Percentiles rank a stretch among this genome's conserved stretches.
Conservation (phyloP, 1,140 invertebrate genomes). For the Drosophila cardini region DNA sequence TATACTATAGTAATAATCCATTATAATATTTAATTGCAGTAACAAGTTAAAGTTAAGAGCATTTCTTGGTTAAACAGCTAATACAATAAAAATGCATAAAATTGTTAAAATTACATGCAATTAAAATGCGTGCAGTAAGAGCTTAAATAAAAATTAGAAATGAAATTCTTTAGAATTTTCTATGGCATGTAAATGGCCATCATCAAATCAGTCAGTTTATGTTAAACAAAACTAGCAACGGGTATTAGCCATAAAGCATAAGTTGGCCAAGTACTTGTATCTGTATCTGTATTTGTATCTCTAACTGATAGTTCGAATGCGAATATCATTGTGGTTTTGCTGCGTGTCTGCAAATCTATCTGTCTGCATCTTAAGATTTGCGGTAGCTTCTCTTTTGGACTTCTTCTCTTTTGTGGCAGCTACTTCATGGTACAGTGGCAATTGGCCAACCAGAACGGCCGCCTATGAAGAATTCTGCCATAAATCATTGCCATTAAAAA, state of each 20-base stretch:
- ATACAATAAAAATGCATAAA: constrained; percentile 7
- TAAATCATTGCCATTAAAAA: constrained; percentile 75
- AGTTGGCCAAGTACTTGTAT: not conserved
- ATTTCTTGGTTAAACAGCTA: not conserved
- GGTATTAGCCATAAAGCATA: constrained; percentile 68
- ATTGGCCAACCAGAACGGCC: constrained; percentile 77
- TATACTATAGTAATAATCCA: not conserved
- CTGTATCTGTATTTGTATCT: constrained; percentile 13
- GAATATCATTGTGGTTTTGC: constrained; percentile 38
- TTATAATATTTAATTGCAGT: constrained; percentile 16
- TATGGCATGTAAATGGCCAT: constrained; percentile 73
- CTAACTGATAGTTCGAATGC: not conserved
- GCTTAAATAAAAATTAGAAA: constrained; percentile 15
- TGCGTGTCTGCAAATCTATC: constrained; percentile 61
- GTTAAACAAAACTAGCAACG: constrained; percentile 70
- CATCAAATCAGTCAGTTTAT: constrained; percentile 79
- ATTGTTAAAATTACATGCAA: constrained; percentile 11
- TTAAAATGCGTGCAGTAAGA: constrained; percentile 43
- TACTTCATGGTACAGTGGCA: constrained; percentile 67
- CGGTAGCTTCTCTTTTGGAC: constrained; percentile 4
- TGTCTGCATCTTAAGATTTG: constrained; percentile 45
- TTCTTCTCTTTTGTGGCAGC: not conserved
- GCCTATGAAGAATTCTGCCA: constrained; percentile 81
- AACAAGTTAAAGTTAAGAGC: constrained; percentile 4
- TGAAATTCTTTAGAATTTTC: constrained; percentile 50